A percentile compares a stretch with the other conserved stretches of the same genome.
phyloP scores from a whole-genome alignment of 2,797 vertebrate genomes.

The Petrocephalus sullivani region DNA sequence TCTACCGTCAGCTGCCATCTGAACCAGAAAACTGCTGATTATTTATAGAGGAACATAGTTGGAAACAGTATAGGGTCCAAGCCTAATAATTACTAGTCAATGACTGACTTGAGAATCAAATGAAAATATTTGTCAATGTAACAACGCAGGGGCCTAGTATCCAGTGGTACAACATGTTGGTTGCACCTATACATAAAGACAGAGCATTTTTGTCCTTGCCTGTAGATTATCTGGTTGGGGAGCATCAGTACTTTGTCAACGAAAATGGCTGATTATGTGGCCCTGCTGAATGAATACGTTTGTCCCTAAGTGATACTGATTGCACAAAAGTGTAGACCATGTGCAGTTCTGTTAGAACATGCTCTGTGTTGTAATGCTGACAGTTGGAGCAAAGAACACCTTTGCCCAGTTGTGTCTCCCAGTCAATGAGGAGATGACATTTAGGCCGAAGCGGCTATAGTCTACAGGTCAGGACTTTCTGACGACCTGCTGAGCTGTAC shows the following conservation, averaged over 20 bases:
- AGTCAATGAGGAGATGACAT: background rate
- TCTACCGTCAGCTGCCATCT: slow-evolving; percentile 10
- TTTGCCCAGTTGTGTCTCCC: background rate
- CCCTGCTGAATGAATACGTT: background rate
- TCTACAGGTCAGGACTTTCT: background rate
- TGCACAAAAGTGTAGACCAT: background rate
- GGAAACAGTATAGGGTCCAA: background rate
- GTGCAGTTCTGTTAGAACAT: background rate
- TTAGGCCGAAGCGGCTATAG: background rate
- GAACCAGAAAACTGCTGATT: slow-evolving; percentile 12
- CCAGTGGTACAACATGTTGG: background rate
- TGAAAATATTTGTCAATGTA: background rate
- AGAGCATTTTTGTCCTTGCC: background rate
- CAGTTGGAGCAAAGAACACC: background rate
- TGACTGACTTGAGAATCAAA: background rate
- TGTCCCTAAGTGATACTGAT: background rate
- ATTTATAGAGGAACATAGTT: background rate
- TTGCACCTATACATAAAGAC: background rate
- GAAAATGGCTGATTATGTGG: background rate
- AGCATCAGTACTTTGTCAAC: background rate
- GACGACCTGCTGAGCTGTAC: background rate
- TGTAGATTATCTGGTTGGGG: background rate
- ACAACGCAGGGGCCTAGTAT: background rate
- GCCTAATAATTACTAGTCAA: background rate
- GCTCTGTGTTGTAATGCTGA: background rate